Percentiles rank a stretch among this genome's conserved stretches.
These are phyloP conservation scores for Drosophila insularis DNA, from an alignment of 1,140 invertebrate species.

Conservation along the genomic window DNA sequence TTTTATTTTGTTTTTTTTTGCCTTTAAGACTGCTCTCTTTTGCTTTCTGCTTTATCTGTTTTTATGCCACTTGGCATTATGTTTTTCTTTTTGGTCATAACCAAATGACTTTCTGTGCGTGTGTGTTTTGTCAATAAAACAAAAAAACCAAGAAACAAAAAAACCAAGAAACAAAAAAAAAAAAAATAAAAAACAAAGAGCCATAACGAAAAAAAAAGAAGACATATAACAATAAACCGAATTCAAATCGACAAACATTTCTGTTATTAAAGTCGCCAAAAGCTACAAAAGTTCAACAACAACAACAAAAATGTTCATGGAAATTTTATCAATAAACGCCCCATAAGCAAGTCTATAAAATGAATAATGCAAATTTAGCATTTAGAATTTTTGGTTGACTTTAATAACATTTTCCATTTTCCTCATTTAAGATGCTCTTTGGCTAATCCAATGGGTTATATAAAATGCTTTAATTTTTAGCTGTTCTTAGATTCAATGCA, in stretches of 20 bases:
- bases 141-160: conserved; percentile 20
- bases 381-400: too few relatives aligned
- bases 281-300: background rate
- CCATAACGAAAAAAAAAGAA: background rate
- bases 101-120: conserved; percentile 3
- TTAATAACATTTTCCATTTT: too few relatives aligned
- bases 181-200: conserved; percentile 8
- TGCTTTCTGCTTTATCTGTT: conserved; percentile 1
- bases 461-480: too few relatives aligned
- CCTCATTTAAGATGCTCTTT: too few relatives aligned
- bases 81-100: background rate
- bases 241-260: background rate
- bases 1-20: too few relatives aligned
- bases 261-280: background rate
- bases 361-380: too few relatives aligned
- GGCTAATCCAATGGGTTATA: too few relatives aligned
- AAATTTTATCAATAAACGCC: background rate
- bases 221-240: background rate
- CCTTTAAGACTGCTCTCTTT: conserved; percentile 4
- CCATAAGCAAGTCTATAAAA: too few relatives aligned
- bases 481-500: too few relatives aligned
- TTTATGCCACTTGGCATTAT: conserved; percentile 7
- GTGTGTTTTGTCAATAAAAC: conserved; percentile 55
- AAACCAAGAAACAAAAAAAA: conserved; percentile 6
- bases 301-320: background rate